phyloP scores from a whole-genome alignment of 64 coral and sea anemone species.

The Montipora sp. region DNA sequence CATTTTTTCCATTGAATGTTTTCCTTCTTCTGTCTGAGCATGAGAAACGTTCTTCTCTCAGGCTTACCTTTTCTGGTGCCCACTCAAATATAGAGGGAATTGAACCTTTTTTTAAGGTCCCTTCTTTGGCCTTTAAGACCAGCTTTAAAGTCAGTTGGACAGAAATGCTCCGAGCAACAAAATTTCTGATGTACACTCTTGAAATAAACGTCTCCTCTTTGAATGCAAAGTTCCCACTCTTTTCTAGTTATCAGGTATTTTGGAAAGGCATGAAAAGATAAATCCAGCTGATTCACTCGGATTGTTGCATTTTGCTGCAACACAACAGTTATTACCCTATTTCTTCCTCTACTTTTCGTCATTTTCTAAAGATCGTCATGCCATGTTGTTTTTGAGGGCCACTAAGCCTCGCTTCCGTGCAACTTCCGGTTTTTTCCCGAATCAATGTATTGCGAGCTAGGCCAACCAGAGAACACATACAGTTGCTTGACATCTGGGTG shows the following conservation, averaged over 20 bases:
- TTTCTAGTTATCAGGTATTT: slow-evolving; percentile 34
- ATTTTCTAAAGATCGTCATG: too few species aligned
- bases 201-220: slow-evolving; percentile 41
- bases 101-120: slow-evolving; percentile 64
- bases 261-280: slow-evolving; percentile 41
- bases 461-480: slow-evolving; percentile 47
- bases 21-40: slow-evolving; percentile 30
- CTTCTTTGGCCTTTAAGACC: slow-evolving; percentile 66
- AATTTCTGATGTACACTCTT: slow-evolving; percentile 35
- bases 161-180: slow-evolving; percentile 42
- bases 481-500: not conserved
- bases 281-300: too few species aligned
- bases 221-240: slow-evolving; percentile 70
- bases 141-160: slow-evolving; percentile 46
- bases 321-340: too few species aligned
- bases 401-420: too few species aligned
- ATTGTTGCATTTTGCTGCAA: too few species aligned
- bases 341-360: too few species aligned
- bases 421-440: too few species aligned
- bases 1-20: slow-evolving; percentile 3
- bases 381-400: too few species aligned
- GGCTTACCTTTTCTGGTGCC: slow-evolving; percentile 13
- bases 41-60: slow-evolving; percentile 56
- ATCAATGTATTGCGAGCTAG: not conserved
- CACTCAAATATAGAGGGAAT: slow-evolving; percentile 64